Percentiles rank a stretch among this genome's conserved stretches.
phyloP scores from a whole-genome alignment of 2,797 vertebrate species.

The Discoglossus pictus region DNA sequence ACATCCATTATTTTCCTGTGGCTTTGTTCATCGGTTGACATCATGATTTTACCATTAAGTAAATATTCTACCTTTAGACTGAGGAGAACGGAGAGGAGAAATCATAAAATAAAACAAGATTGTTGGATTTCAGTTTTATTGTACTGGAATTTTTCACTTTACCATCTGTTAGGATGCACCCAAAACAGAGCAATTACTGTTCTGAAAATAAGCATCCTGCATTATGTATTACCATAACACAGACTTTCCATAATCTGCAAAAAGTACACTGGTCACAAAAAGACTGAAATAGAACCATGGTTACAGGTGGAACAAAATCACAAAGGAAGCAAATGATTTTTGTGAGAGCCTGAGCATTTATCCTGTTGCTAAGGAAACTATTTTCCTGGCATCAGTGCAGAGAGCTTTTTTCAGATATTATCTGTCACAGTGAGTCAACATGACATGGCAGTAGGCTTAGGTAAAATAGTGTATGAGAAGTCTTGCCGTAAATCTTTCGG shows the following conservation, averaged over 20 bases:
- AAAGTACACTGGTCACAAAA: not conserved
- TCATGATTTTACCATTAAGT: no score
- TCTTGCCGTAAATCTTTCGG: conserved; percentile 1
- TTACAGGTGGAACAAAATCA: conserved; percentile 16
- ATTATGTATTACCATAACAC: not conserved
- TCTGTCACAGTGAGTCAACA: conserved; percentile 45
- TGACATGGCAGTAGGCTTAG: conserved; percentile 29
- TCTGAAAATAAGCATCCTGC: no score
- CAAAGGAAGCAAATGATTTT: conserved; percentile 20
- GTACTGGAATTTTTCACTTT: no score
- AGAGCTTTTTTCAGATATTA: conserved; percentile 25
- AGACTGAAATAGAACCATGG: conserved; percentile 5
- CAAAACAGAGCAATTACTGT: no score
- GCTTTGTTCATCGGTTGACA: no score
- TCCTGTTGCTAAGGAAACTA: conserved; percentile 41
- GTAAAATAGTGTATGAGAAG: conserved; percentile 3
- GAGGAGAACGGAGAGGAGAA: no score
- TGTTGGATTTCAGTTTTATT: no score
- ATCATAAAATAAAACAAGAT: no score
- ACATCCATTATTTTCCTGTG: no score
- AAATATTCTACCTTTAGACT: no score
- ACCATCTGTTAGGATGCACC: no score
- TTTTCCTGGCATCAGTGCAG: conserved; percentile 14
- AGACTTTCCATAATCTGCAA: not conserved
- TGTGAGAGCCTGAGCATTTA: conserved; percentile 5